phyloP scores from a whole-genome alignment of 1,140 invertebrate species.

The Ceratosolen solmsi region DNA sequence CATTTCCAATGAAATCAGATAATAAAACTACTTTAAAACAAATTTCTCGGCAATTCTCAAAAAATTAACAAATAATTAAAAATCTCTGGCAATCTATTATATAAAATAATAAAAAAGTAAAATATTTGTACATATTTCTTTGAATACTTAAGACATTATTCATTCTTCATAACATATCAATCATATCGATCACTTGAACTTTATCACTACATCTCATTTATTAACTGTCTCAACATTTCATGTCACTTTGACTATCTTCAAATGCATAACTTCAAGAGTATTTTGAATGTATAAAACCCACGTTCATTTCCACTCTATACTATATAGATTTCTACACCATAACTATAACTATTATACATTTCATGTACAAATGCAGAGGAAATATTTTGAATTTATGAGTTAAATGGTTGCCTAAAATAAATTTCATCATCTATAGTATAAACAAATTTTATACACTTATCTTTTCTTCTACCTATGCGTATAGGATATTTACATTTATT shows the following conservation, averaged over 20 bases:
- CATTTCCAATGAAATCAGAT: too few relatives aligned
- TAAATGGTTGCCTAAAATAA: neutral
- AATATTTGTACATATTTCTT: too few relatives aligned
- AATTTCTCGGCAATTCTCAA: too few relatives aligned
- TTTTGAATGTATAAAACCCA: neutral
- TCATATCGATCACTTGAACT: neutral
- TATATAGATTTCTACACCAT: neutral
- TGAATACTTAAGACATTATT: too few relatives aligned
- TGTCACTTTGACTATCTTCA: neutral
- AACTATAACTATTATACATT: neutral
- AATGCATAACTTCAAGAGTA: neutral
- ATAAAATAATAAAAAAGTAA: too few relatives aligned
- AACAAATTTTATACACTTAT: neutral
- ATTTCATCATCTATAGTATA: neutral
- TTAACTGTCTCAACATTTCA: neutral
- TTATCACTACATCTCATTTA: neutral
- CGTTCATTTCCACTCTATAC: neutral
- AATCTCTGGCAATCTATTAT: too few relatives aligned
- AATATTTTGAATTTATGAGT: constrained; percentile 9
- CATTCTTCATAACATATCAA: neutral
- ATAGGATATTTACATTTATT: too few relatives aligned
- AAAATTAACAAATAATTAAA: too few relatives aligned
- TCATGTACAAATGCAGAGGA: neutral
- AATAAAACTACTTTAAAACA: too few relatives aligned
- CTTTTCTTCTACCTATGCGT: too few relatives aligned